Evolutionary conservation across 1,140 invertebrate genomes (phyloP).

Genomic region (Lucilia sericata): DNA sequence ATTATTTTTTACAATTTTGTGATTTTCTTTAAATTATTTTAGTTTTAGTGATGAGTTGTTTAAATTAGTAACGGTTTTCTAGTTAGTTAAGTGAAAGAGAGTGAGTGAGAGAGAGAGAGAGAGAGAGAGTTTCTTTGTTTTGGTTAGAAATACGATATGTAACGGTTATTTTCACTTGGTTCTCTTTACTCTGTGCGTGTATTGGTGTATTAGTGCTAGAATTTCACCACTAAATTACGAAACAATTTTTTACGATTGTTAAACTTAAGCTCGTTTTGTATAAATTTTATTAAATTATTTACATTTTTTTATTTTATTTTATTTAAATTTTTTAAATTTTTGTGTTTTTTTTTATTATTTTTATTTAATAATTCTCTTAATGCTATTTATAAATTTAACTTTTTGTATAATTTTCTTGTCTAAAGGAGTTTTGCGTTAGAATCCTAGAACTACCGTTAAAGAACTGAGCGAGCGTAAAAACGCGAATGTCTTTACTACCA

Average conservation of each 20-base stretch:
- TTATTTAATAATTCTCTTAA: not conserved
- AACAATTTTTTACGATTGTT: slow-evolving; percentile 19
- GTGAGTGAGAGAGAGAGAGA: not conserved
- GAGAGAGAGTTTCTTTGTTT: not conserved
- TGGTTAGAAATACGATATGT: slow-evolving; percentile 1
- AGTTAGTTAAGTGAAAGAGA: not conserved
- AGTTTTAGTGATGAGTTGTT: not conserved
- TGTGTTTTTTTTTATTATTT: slow-evolving; percentile 12
- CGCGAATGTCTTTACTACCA: slow-evolving; percentile 44
- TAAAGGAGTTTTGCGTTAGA: slow-evolving; percentile 18
- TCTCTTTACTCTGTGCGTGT: too few relatives aligned
- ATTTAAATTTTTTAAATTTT: not conserved
- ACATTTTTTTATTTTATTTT: not conserved
- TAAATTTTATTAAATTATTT: not conserved
- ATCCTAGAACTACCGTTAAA: slow-evolving; percentile 39
- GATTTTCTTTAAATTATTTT: slow-evolving; percentile 25
- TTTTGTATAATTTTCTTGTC: not conserved
- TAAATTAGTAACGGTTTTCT: not conserved
- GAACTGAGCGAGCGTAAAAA: slow-evolving; percentile 40
- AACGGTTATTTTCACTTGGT: not conserved
- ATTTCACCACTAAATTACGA: slow-evolving; percentile 10
- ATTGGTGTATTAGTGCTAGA: not conserved
- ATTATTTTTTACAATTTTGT: not conserved
- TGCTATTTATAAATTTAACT: not conserved
- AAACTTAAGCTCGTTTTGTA: not conserved